Percentiles rank a stretch among this genome's conserved stretches.
Evolutionary conservation across 2,797 vertebrate genomes (phyloP).

Genomic region (Scolopax rusticola): DNA sequence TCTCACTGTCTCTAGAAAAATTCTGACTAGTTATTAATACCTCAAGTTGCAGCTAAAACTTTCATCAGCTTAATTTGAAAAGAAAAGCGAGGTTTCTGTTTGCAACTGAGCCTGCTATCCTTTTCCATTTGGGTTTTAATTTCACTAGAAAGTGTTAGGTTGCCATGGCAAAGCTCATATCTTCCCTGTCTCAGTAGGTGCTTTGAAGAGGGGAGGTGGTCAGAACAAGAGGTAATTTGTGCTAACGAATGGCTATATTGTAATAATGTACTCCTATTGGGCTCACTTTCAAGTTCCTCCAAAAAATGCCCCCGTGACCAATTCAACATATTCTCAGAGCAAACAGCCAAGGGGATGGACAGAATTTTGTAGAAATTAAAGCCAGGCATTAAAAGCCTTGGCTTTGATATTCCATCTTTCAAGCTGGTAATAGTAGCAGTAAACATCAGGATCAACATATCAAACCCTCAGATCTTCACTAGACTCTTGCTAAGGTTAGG

Average conservation of each 20-base stretch:
- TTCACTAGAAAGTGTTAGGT: conserved; percentile 44
- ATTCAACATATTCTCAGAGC: not conserved
- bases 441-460: not conserved
- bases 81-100: not conserved
- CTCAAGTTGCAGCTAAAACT: conserved; percentile 18
- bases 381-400: not conserved
- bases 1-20: conserved; percentile 5
- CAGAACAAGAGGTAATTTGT: conserved; percentile 44
- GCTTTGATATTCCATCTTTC: not conserved
- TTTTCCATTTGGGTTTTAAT: conserved; percentile 53
- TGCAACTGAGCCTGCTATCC: not conserved
- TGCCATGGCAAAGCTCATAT: conserved; percentile 57
- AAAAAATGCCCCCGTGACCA: not conserved
- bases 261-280: not conserved
- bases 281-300: not conserved
- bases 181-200: conserved; percentile 29
- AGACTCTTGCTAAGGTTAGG: not conserved
- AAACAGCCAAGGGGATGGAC: not conserved
- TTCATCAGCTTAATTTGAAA: not conserved
- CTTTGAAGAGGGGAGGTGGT: conserved; percentile 30
- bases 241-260: not conserved
- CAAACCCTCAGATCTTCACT: not conserved
- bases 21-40: conserved; percentile 17
- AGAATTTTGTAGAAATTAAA: not conserved
- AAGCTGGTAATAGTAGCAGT: not conserved